Evolutionary conservation across 2,888 invertebrate genomes (phyloP).

Genomic region (Melanotus villosus): DNA sequence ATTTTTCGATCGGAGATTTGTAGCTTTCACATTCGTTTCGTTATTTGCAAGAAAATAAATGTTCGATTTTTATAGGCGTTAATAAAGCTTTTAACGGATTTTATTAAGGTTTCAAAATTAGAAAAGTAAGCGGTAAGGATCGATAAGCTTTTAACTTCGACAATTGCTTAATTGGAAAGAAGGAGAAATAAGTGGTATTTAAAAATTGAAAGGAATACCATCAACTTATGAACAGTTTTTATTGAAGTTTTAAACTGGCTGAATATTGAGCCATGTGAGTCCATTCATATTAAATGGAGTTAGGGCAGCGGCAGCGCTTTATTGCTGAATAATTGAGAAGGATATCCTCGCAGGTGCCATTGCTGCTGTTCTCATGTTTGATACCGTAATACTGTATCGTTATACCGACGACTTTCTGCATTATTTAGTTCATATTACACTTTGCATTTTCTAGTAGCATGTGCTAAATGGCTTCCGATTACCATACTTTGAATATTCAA

Average conservation of each 20-base stretch:
- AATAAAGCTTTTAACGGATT: not conserved
- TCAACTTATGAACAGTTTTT: conserved; percentile 59
- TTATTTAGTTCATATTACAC: conserved; percentile 62
- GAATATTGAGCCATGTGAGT: conserved; percentile 62
- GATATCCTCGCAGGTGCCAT: conserved; percentile 67
- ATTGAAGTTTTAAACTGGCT: conserved; percentile 55
- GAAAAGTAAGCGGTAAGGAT: not conserved
- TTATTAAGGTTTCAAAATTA: conserved; percentile 1
- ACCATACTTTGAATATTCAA: conserved; percentile 47
- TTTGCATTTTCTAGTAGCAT: conserved; percentile 48
- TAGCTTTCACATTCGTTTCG: too few species aligned
- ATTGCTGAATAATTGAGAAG: conserved; percentile 65
- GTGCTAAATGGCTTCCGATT: conserved; percentile 48
- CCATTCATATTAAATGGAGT: conserved; percentile 68
- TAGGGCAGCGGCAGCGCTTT: conserved; percentile 65
- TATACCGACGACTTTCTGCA: conserved; percentile 53
- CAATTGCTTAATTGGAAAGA: conserved; percentile 45
- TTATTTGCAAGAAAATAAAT: too few species aligned
- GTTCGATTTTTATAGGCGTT: too few species aligned
- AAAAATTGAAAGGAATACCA: conserved; percentile 56
- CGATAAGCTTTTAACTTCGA: conserved; percentile 21
- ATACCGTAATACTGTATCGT: conserved; percentile 54
- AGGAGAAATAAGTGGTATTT: conserved; percentile 49
- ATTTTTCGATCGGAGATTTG: not conserved
- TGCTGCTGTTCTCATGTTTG: conserved; percentile 55